Percentiles rank a stretch among this genome's conserved stretches.
Conservation (phyloP, 2,797 vertebrate species). For the Premnoplex brunnescens region DNA sequence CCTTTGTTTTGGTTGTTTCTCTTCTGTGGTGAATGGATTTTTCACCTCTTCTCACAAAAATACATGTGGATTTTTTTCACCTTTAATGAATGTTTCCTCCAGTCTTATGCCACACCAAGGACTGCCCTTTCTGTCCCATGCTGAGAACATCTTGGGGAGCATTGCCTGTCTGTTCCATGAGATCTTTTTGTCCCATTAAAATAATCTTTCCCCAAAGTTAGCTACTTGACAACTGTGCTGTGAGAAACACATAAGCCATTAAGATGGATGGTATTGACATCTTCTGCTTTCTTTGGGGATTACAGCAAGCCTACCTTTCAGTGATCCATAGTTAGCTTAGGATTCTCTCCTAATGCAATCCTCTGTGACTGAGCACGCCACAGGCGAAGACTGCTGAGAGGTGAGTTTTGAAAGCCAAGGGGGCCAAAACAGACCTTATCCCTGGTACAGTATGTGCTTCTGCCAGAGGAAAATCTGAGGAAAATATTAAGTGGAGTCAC, state of each 20-base stretch:
- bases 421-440: neutral
- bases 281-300: slow-evolving; percentile 7
- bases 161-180: neutral
- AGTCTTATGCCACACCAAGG: neutral
- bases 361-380: neutral
- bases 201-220: neutral
- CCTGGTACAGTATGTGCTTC: neutral
- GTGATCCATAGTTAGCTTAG: neutral
- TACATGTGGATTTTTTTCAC: neutral
- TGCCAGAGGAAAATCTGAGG: slow-evolving; percentile 16
- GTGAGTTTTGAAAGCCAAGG: neutral
- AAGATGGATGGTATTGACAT: slow-evolving; percentile 32
- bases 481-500: neutral
- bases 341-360: neutral
- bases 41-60: neutral
- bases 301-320: neutral
- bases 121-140: neutral
- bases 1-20: neutral
- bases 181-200: slow-evolving; percentile 2
- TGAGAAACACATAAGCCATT: neutral
- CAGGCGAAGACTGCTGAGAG: neutral
- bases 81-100: neutral
- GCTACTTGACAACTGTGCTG: neutral
- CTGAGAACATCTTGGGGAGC: neutral
- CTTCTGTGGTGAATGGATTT: neutral